Conservation (phyloP, 2,113 vertebrate species). For the Heterotilapia buettikoferi region DNA sequence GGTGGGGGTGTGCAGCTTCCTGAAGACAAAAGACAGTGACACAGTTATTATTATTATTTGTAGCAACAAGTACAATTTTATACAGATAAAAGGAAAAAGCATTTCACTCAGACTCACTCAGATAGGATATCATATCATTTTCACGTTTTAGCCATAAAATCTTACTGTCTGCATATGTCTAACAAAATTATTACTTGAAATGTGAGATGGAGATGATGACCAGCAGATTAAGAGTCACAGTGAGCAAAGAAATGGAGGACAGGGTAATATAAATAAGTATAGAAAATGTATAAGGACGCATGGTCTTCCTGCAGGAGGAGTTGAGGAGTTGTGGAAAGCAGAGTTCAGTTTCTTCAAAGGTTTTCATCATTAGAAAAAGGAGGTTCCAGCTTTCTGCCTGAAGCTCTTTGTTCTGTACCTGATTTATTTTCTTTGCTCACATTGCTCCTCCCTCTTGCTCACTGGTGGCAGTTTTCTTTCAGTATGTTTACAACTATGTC, state of each 20-base stretch:
- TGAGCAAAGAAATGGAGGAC: background rate
- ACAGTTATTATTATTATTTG: background rate
- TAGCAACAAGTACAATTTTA: background rate
- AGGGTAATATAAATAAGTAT: background rate
- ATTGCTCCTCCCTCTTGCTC: background rate
- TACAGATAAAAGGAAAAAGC: no score
- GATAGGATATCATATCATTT: no score
- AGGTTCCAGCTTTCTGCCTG: background rate
- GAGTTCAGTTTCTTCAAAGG: background rate
- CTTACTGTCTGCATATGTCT: no score
- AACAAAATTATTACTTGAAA: background rate
- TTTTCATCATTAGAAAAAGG: background rate
- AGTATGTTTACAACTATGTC: background rate
- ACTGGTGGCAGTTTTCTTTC: background rate
- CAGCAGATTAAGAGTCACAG: background rate
- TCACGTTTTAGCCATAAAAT: no score
- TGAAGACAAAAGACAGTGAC: background rate
- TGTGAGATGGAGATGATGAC: background rate
- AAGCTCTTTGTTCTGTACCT: background rate
- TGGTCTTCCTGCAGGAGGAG: background rate
- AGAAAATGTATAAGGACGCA: background rate
- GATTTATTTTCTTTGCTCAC: background rate
- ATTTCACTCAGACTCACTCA: background rate
- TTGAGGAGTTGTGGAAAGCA: background rate
- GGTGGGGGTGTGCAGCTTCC: conserved; percentile 58